phyloP scores from a whole-genome alignment of 2,888 invertebrate species.

The Cryptus armator region DNA sequence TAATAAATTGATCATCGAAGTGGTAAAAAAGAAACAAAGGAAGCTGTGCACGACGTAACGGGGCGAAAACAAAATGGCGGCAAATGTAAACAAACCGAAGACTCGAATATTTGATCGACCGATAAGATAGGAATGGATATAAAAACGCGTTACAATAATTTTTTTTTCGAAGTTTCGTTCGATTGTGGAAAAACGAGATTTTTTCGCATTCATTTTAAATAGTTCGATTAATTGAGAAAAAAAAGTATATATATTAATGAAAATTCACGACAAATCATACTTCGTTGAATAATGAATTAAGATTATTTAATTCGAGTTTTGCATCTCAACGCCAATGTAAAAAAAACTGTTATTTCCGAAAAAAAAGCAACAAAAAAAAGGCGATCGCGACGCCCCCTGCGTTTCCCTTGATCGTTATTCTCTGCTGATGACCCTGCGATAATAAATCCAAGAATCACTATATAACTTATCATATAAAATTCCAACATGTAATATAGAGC shows the following conservation, averaged over 20 bases:
- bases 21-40: conserved; percentile 1
- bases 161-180: not conserved
- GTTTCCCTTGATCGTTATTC: conserved; percentile 10
- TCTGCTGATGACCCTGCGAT: conserved; percentile 41
- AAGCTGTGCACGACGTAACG: not conserved
- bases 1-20: conserved; percentile 18
- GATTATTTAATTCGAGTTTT: not conserved
- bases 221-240: not conserved
- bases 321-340: not conserved
- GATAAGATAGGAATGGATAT: not conserved
- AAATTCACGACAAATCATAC: conserved; percentile 9
- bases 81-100: not conserved
- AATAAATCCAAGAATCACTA: conserved; percentile 26
- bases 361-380: not conserved
- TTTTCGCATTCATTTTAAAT: conserved; percentile 10
- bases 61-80: not conserved
- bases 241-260: not conserved
- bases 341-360: not conserved
- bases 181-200: conserved; percentile 7
- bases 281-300: not conserved
- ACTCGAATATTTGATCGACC: not conserved
- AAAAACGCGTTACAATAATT: not conserved
- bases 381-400: not conserved
- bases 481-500: conserved; percentile 62
- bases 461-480: conserved; percentile 59